Conservation (phyloP, 2,888 invertebrate species). For the Stenurella melanura region DNA sequence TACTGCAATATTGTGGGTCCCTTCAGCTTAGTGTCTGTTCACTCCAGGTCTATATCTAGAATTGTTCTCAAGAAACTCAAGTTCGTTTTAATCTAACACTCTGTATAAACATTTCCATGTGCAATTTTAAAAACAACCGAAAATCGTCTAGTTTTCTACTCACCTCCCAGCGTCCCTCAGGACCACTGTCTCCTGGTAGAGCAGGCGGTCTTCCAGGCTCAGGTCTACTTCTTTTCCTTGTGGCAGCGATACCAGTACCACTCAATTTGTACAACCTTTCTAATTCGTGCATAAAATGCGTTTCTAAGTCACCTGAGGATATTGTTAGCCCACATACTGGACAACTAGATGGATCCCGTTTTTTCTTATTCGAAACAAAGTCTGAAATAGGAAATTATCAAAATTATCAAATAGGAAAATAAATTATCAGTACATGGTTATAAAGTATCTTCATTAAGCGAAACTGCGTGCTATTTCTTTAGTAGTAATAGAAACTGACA, state of each 20-base stretch:
- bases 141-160: constrained; percentile 41
- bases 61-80: too few species aligned
- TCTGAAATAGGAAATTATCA: constrained; percentile 58
- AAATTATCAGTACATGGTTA: too few species aligned
- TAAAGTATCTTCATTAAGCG: too few species aligned
- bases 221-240: constrained; percentile 71
- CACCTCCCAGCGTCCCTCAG: constrained; percentile 82
- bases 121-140: not conserved
- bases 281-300: constrained; percentile 82
- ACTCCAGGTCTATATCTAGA: too few species aligned
- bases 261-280: constrained; percentile 80
- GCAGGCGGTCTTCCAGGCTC: constrained; percentile 71
- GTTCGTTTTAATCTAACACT: too few species aligned
- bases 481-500: too few species aligned
- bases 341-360: constrained; percentile 75
- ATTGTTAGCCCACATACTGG: constrained; percentile 83
- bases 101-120: not conserved
- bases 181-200: constrained; percentile 73
- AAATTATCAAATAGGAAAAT: too few species aligned
- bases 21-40: too few species aligned
- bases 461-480: too few species aligned
- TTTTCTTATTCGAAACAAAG: constrained; percentile 68
- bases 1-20: too few species aligned
- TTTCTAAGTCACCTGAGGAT: constrained; percentile 80
- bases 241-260: constrained; percentile 73